phyloP scores from a whole-genome alignment of 2,888 invertebrate species.

The Stictocephala bisonia region DNA sequence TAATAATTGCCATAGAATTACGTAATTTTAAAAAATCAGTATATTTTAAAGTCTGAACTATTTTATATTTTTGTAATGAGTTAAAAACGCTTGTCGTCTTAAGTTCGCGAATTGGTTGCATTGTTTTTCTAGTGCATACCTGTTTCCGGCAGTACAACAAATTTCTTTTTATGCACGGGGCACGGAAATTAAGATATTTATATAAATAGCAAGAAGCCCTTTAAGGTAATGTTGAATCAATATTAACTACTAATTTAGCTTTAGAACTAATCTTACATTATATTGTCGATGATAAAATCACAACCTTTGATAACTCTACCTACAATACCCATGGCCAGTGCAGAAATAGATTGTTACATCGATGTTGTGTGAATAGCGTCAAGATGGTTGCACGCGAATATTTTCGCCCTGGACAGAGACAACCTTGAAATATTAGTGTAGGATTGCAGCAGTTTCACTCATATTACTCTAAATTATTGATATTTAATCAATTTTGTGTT shows the following conservation, averaged over 20 bases:
- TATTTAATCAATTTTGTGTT: too few species aligned
- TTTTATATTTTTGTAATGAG: too few species aligned
- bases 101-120: slow-evolving; percentile 50
- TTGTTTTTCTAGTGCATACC: slow-evolving; percentile 52
- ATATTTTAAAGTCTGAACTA: too few species aligned
- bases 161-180: slow-evolving; percentile 63
- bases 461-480: too few species aligned
- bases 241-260: neutral
- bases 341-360: slow-evolving; percentile 57
- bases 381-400: slow-evolving; percentile 63
- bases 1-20: too few species aligned
- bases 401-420: slow-evolving; percentile 60
- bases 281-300: neutral
- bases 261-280: neutral
- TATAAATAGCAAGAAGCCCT: slow-evolving; percentile 60
- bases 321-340: slow-evolving; percentile 41
- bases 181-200: slow-evolving; percentile 62
- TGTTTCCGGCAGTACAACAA: slow-evolving; percentile 62
- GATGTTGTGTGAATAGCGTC: slow-evolving; percentile 62
- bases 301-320: neutral
- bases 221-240: slow-evolving; percentile 56
- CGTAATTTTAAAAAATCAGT: too few species aligned
- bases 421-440: slow-evolving; percentile 46
- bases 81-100: too few species aligned
- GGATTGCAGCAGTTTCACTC: too few species aligned